Evolutionary conservation across 2,113 vertebrate species (phyloP).

Genomic region (Dasyprocta punctata): DNA sequence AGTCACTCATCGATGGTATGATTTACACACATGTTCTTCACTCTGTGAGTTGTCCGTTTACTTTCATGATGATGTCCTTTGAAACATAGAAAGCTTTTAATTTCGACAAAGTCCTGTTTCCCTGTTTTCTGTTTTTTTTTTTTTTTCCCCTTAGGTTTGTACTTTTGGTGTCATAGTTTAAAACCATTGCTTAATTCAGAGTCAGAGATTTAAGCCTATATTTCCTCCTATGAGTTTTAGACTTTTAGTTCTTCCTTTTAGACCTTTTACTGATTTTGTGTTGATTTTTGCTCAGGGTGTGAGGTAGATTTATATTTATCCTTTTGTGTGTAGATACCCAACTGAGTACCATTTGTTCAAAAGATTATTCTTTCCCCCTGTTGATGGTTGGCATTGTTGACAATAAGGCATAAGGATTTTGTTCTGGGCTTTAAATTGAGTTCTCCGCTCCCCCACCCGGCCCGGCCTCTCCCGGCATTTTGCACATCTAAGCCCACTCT

Average conservation of each 20-base stretch:
- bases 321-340: not conserved
- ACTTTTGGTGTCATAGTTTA: not conserved
- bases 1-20: not conserved
- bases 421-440: not conserved
- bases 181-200: not conserved
- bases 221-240: constrained; percentile 2
- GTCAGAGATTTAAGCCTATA: not conserved
- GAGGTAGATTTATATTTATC: not conserved
- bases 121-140: not conserved
- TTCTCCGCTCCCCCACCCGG: too few relatives aligned
- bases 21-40: not conserved
- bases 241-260: constrained; percentile 7
- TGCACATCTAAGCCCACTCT: not conserved
- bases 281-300: not conserved
- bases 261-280: not conserved
- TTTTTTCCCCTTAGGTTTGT: too few relatives aligned
- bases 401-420: not conserved
- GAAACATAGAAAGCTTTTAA: constrained; percentile 1
- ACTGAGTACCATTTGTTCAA: not conserved
- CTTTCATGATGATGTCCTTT: not conserved
- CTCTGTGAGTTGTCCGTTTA: not conserved
- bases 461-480: not conserved
- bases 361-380: not conserved
- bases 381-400: not conserved
- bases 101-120: not conserved